Evolutionary conservation across 2,113 vertebrate species (phyloP), one percentile per base, ranked within the genome.

Genomic region (Sphaerodactylus townsendi): DNA sequence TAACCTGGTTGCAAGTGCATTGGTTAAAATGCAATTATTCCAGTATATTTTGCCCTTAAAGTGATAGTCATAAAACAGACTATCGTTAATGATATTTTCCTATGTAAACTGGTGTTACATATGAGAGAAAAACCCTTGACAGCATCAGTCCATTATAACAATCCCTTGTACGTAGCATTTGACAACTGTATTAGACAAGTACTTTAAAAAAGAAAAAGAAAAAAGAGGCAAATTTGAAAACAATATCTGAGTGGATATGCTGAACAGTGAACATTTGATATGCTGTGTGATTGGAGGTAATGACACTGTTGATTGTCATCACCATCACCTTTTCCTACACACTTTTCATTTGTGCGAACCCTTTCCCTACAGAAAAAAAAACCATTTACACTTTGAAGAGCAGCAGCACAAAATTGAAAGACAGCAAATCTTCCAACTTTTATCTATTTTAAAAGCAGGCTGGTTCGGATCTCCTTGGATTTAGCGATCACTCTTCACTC

Each of bases 1-100:
- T 97, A 97, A 97, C 97, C 97, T 97, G 97, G 96, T 96, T 97
- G 96, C 96, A 95, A 97, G 95, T 97, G 97, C 97, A 97, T 97
- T 97, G 95, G 95, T 94, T 95, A 95, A 96, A 97, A 97, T 96
- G 96, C 96, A 95, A 95, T 96, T 94, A 96, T 97, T 97, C 95
- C 97, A 98, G 98, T 97, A 95, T 97, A 96, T 92, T 95, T 94
- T 95, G 97, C 96, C 96, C 97, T 95, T 96, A 91, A 93, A 7
- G 1, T 90, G 90, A 96, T 93, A 95, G 95, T 95, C 95, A 93
- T 93, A 95, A 96, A 95, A 94, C 90, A 91, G 89, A 94, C 95
- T 85, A 90, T 95, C 92, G 80, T 85, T 91, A 94, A 89, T 90
- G 93, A 94, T 83, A 87, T 92, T 90, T 92, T 94, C 83, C 77